Conservation (phyloP, 2,888 invertebrate species). For the Alloplasta piceator region DNA sequence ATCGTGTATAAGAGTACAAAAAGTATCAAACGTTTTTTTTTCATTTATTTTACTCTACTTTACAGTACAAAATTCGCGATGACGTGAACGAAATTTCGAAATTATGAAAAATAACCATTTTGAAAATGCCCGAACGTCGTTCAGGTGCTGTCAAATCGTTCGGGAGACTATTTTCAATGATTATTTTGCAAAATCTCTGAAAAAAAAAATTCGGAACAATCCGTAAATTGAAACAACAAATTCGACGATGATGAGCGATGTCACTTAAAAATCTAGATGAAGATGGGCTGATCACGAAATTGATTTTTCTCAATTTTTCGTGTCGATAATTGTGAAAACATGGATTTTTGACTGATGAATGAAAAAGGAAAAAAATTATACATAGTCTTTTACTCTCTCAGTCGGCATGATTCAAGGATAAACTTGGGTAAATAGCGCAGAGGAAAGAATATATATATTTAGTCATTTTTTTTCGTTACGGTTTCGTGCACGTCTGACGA, state of each 20-base stretch:
- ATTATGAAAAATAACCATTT: too few relatives aligned
- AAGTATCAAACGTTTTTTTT: constrained; percentile 48
- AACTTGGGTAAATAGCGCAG: constrained; percentile 1
- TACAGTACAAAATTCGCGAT: constrained; percentile 33
- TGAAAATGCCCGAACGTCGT: not conserved
- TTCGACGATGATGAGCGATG: not conserved
- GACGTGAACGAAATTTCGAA: constrained; percentile 1
- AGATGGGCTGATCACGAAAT: not conserved
- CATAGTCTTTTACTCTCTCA: constrained; percentile 68
- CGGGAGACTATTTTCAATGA: not conserved
- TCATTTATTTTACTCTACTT: constrained; percentile 3
- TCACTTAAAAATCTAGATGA: constrained; percentile 9
- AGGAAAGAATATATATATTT: too few relatives aligned
- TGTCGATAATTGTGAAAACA: not conserved
- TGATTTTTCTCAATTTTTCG: not conserved
- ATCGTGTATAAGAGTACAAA: constrained; percentile 60
- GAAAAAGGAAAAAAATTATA: constrained; percentile 40
- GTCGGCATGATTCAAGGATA: constrained; percentile 49
- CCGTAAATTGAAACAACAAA: too few relatives aligned
- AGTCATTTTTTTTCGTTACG: constrained; percentile 42
- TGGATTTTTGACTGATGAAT: constrained; percentile 16
- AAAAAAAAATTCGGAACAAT: too few relatives aligned
- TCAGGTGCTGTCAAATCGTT: not conserved
- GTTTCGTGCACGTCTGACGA: constrained; percentile 32
- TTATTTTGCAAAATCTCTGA: not conserved